phyloP scores from a whole-genome alignment of 2,888 invertebrate species.

The Andrena flavipes region DNA sequence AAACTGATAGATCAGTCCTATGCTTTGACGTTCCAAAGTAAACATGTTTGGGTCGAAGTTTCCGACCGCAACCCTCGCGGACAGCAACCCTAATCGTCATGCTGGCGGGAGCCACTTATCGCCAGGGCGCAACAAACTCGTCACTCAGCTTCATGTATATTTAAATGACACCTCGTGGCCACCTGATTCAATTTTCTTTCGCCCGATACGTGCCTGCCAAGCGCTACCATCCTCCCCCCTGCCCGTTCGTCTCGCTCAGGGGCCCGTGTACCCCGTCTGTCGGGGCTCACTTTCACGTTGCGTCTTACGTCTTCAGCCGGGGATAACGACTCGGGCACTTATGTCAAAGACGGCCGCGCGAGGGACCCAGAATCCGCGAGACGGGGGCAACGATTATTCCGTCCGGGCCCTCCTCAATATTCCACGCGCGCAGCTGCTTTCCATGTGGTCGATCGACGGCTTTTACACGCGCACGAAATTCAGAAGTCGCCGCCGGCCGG shows the following conservation, averaged over 20 bases:
- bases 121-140: conserved; percentile 27
- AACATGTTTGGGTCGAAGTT: too few species aligned
- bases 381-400: conserved; percentile 56
- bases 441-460: conserved; percentile 56
- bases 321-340: conserved; percentile 57
- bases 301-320: neutral
- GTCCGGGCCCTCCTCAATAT: conserved; percentile 61
- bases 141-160: conserved; percentile 70
- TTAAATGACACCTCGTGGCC: conserved; percentile 66
- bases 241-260: neutral
- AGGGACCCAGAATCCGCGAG: conserved; percentile 65
- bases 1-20: too few species aligned
- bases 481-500: conserved; percentile 55
- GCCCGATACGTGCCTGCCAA: conserved; percentile 51
- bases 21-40: too few species aligned
- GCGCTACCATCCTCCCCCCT: conserved; percentile 8
- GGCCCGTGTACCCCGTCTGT: neutral
- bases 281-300: conserved; percentile 26
- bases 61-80: too few species aligned
- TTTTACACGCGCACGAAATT: conserved; percentile 66
- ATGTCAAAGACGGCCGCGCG: conserved; percentile 47
- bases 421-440: conserved; percentile 49
- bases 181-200: conserved; percentile 52
- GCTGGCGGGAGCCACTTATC: neutral
- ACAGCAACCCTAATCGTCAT: neutral